A percentile compares a stretch with the other conserved stretches of the same genome.
phyloP scores from a whole-genome alignment of 2,113 vertebrate genomes.

The Sinocyclocheilus rhinocerous region DNA sequence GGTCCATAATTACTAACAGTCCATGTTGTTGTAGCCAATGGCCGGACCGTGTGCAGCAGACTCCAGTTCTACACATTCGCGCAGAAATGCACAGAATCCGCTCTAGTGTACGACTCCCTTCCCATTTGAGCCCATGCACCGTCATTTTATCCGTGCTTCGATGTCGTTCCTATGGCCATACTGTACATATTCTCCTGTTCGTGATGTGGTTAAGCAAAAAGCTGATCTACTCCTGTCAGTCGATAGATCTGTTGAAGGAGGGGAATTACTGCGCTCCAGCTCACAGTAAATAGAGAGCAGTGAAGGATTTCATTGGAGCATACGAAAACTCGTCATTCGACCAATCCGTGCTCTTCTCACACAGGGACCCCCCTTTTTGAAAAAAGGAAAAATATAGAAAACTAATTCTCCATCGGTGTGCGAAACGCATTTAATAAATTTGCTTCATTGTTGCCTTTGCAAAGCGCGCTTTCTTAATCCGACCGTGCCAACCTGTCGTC shows the following conservation, averaged over 20 bases:
- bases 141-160: slow-evolving; percentile 32
- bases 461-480: background rate
- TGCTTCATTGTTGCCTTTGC: background rate
- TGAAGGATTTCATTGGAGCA: slow-evolving; percentile 83
- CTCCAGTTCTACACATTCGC: slow-evolving; percentile 48
- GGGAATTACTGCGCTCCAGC: slow-evolving; percentile 84
- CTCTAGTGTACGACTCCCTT: slow-evolving; percentile 1
- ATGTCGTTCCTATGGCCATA: slow-evolving; percentile 20
- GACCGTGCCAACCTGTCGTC: background rate
- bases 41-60: slow-evolving; percentile 43
- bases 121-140: background rate
- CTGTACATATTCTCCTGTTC: slow-evolving; percentile 46
- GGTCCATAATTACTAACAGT: slow-evolving; percentile 62
- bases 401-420: slow-evolving; percentile 29
- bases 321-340: slow-evolving; percentile 79
- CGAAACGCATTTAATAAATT: slow-evolving; percentile 2
- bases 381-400: slow-evolving; percentile 49
- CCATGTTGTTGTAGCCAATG: slow-evolving; percentile 61
- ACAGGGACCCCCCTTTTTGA: slow-evolving; percentile 65
- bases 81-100: slow-evolving; percentile 38
- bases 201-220: slow-evolving; percentile 58
- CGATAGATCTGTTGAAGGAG: slow-evolving; percentile 65
- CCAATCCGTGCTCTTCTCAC: slow-evolving; percentile 82
- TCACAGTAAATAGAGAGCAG: slow-evolving; percentile 89
- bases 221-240: slow-evolving; percentile 67